Evolutionary conservation across 2,888 invertebrate species (phyloP), one percentile per base, ranked within the genome.

Genomic region (Eilema caniola): DNA sequence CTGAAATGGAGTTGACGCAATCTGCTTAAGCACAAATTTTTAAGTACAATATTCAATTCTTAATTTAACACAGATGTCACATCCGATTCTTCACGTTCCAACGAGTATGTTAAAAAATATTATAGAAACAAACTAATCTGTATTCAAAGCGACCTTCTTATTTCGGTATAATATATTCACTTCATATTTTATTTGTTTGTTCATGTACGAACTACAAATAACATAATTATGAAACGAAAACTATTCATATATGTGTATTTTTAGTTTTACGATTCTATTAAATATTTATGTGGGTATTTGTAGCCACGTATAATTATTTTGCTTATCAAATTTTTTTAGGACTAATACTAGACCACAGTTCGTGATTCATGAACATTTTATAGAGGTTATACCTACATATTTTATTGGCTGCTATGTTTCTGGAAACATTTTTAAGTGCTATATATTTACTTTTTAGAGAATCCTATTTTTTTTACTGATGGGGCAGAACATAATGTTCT

Each of bases 151-250:
- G 24, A 25, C 37, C 28, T 57, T 69, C 69, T 69, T 69, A 64
- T 56, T 66, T 69, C 33, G 28, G 14, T 28, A 37, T 16, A 47
- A 69, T 62, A 67, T 71, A 72, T 70, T 62, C 33, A n/a, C 31
- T 62, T 62, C n/a, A 72, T 72, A 67, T 76, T 64, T 70, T 57
- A n/a, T n/a, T n/a, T n/a, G n/a, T n/a, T n/a, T n/a, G 70, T 62
- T 63, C 78, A 12, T 70, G 71, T 73, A 65, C 70, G 69, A 70
- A 77, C 73, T 77, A 70, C 72, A 71, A 69, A 76, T 79, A 73
- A 82, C 82, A 83, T 71, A 72, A 72, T 80, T 80, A 69, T 82
- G 76, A 82, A 83, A 77, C 70, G 72, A 74, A 82, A 82, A 77
- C 75, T 73, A 66, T n/a, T 53, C 53, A 53, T n/a, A 53, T 41